Conservation (phyloP, 2,888 invertebrate species). For the Dryadula phaetusa region DNA sequence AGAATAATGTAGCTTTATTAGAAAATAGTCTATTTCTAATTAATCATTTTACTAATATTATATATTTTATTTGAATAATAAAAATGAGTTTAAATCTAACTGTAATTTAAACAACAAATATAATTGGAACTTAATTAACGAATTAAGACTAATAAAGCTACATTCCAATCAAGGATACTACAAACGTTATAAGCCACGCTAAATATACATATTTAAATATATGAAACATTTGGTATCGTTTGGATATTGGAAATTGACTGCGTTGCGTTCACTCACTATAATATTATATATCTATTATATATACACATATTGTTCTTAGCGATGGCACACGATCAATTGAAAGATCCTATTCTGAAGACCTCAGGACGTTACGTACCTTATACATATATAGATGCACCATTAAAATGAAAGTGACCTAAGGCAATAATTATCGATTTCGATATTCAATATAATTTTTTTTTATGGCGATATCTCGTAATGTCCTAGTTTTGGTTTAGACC, state of each 20-base stretch:
- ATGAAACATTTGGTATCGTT: constrained; percentile 59
- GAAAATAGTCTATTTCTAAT: background rate
- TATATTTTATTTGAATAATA: too few relatives aligned
- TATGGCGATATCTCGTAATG: background rate
- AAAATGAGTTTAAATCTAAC: too few relatives aligned
- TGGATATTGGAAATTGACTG: constrained; percentile 69
- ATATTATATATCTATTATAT: constrained; percentile 52
- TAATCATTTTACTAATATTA: background rate
- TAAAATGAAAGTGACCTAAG: background rate
- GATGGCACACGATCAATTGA: constrained; percentile 65
- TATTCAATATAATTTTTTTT: too few relatives aligned
- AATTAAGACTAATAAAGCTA: constrained; percentile 9
- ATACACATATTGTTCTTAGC: constrained; percentile 70
- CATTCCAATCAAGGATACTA: constrained; percentile 6
- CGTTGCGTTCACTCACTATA: constrained; percentile 64
- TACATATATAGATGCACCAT: constrained; percentile 23
- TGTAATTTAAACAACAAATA: background rate
- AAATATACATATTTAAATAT: constrained; percentile 26
- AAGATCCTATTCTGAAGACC: constrained; percentile 33
- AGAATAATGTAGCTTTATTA: constrained; percentile 19
- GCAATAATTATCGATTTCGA: background rate
- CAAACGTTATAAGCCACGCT: constrained; percentile 11
- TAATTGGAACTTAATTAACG: too few relatives aligned
- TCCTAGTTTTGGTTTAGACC: background rate
- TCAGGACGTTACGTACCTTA: constrained; percentile 33